Evolutionary conservation across 2,113 vertebrate genomes (phyloP).

Genomic region (Chaetodon auriga): DNA sequence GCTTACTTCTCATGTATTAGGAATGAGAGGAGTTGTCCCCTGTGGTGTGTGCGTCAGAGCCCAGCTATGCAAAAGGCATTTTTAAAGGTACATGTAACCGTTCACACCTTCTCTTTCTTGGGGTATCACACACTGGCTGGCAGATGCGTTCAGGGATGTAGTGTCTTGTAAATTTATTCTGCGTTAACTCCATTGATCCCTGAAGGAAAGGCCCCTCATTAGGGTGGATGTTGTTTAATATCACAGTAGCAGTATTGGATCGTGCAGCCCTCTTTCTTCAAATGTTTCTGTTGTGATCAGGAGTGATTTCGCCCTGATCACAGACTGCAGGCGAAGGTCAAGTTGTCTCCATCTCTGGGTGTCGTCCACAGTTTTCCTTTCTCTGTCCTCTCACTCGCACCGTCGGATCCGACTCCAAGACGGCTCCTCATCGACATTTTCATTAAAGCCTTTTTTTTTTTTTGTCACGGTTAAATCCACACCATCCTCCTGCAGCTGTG

Average conservation of each 20-base stretch:
- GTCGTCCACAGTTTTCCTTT: constrained; percentile 5
- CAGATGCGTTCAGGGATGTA: not conserved
- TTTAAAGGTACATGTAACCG: not conserved
- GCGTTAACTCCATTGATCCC: not conserved
- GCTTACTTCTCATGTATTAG: not conserved
- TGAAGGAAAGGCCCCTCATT: not conserved
- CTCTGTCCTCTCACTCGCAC: not conserved
- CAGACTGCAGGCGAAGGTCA: not conserved
- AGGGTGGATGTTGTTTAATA: too few relatives aligned
- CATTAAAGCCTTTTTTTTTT: constrained; percentile 49
- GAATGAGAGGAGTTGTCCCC: not conserved
- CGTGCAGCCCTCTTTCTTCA: not conserved
- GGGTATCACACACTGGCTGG: not conserved
- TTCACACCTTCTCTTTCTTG: not conserved
- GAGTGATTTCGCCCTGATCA: not conserved
- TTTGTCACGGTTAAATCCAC: constrained; percentile 61
- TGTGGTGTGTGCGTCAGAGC: constrained; percentile 6
- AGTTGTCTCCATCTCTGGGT: not conserved
- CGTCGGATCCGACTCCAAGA: constrained; percentile 4
- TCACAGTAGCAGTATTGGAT: too few relatives aligned
- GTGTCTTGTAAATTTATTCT: not conserved
- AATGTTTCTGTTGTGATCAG: not conserved
- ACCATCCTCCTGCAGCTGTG: constrained; percentile 59
- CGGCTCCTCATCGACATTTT: constrained; percentile 40
- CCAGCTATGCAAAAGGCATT: constrained; percentile 31